Evolutionary conservation across 1,140 invertebrate species (phyloP).

Genomic region (Watersipora subatra): DNA sequence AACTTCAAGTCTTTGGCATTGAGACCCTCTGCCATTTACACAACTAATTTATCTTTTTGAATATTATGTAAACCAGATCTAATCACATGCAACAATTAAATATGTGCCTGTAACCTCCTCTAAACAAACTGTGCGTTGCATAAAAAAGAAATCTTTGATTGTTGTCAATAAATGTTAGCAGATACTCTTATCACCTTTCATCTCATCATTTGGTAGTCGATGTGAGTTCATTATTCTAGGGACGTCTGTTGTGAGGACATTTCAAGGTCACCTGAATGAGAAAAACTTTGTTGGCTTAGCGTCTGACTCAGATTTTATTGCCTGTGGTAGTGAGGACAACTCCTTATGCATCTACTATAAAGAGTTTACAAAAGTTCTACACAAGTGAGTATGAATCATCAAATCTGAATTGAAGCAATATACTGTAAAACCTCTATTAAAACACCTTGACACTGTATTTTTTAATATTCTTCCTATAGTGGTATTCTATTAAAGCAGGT

Average conservation of each 20-base stretch:
- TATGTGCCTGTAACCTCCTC: too few species aligned
- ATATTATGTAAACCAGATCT: too few species aligned
- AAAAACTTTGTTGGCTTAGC: slow-evolving; percentile 95
- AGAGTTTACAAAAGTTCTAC: slow-evolving; percentile 67
- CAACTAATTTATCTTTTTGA: too few species aligned
- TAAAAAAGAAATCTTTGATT: too few species aligned
- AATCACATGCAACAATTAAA: too few species aligned
- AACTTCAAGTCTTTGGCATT: too few species aligned
- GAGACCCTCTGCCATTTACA: too few species aligned
- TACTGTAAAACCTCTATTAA: not conserved
- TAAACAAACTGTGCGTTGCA: too few species aligned
- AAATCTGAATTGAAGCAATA: slow-evolving; percentile 71
- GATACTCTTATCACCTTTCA: too few species aligned
- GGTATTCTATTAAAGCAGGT: not conserved
- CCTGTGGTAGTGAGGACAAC: slow-evolving; percentile 88
- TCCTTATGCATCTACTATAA: slow-evolving; percentile 86
- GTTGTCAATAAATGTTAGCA: too few species aligned
- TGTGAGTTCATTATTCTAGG: too few species aligned
- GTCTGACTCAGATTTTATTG: slow-evolving; percentile 83
- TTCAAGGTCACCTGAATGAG: slow-evolving; percentile 86
- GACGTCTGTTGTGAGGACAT: slow-evolving; percentile 39
- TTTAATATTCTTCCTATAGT: not conserved
- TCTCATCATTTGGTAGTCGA: too few species aligned
- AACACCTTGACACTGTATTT: not conserved
- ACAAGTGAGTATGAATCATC: slow-evolving; percentile 44